Evolutionary conservation across 2,113 vertebrate genomes (phyloP).

Genomic region (Pseudolaguvia tuberculata): DNA sequence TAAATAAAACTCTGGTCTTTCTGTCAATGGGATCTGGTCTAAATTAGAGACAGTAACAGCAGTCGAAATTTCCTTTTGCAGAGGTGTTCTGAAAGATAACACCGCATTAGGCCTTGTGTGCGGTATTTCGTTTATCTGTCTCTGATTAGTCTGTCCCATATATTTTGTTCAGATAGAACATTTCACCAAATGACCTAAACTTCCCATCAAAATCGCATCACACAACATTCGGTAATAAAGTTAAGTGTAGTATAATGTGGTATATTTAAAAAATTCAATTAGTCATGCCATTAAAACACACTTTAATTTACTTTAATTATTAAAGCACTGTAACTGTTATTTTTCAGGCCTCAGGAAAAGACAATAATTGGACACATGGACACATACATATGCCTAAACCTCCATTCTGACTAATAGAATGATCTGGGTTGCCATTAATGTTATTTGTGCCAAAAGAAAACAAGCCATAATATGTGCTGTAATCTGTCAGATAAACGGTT

Average conservation of each 20-base stretch:
- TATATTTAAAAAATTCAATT: not conserved
- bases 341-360: no score
- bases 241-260: not conserved
- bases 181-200: not conserved
- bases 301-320: no score
- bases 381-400: no score
- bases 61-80: not conserved
- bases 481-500: no score
- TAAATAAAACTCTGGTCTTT: not conserved
- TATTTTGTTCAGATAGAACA: not conserved
- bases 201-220: not conserved
- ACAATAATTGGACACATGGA: no score
- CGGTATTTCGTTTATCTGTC: not conserved
- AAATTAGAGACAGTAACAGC: not conserved
- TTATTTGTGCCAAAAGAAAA: no score
- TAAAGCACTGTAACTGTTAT: no score
- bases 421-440: no score
- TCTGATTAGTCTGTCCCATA: not conserved
- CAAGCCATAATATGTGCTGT: no score
- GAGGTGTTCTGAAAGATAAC: not conserved
- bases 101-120: not conserved
- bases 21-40: not conserved
- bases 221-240: not conserved
- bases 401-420: no score
- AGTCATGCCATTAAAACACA: no score